Conservation (phyloP, 2,888 invertebrate genomes). For the Ernsta delagoae region DNA sequence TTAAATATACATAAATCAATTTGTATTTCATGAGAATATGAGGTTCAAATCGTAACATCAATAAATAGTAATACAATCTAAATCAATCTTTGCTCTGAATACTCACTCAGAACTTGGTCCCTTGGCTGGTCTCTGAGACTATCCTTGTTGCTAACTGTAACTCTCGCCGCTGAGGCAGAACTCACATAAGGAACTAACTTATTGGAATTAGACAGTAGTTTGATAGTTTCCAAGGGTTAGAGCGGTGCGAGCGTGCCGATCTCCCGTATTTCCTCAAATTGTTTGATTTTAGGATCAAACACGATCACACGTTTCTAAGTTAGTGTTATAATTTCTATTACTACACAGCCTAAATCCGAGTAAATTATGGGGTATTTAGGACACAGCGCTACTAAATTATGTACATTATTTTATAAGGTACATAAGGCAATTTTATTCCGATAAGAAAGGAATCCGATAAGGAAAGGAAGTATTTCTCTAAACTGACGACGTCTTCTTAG, state of each 20-base stretch:
- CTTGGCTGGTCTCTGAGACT: neutral
- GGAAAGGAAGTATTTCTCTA: too few species aligned
- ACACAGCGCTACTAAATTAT: too few species aligned
- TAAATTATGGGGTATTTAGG: too few species aligned
- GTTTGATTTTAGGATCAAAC: neutral
- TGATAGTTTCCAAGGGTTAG: neutral
- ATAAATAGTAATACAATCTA: neutral
- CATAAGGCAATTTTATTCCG: too few species aligned
- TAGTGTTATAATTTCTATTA: too few species aligned
- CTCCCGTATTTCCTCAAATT: slow-evolving; percentile 3
- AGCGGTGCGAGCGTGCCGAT: neutral
- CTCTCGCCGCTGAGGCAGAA: slow-evolving; percentile 8
- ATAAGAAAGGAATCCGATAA: too few species aligned
- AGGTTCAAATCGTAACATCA: neutral
- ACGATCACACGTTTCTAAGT: neutral
- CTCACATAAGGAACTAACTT: neutral
- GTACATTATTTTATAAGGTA: too few species aligned
- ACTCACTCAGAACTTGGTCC: neutral
- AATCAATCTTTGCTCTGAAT: neutral
- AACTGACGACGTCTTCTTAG: too few species aligned
- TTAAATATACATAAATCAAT: too few species aligned
- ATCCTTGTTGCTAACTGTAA: neutral
- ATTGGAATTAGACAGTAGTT: slow-evolving; percentile 12
- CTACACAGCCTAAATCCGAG: too few species aligned
- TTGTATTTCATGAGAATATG: too few species aligned